Evolutionary conservation across 2,113 vertebrate species (phyloP).

Genomic region (Hiodon alosoides): DNA sequence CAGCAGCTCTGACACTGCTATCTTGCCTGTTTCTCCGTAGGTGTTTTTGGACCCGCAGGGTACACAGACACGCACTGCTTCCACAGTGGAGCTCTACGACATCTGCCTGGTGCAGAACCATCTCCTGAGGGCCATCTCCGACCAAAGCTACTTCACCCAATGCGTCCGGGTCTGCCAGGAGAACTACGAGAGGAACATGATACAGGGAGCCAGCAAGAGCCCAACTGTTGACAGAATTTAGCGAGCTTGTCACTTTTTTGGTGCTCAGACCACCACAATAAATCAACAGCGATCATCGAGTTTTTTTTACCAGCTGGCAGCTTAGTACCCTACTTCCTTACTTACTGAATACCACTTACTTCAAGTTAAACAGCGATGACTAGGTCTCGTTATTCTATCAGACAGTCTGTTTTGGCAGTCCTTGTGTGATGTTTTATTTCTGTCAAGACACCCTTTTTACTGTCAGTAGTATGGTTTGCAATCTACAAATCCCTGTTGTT

Average conservation of each 20-base stretch:
- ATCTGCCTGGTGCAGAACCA: constrained; percentile 75
- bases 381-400: too few relatives aligned
- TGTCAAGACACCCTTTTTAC: too few relatives aligned
- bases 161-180: constrained; percentile 69
- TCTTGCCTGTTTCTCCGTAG: constrained; percentile 46
- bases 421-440: too few relatives aligned
- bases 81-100: constrained; percentile 70
- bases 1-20: neutral
- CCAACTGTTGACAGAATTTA: neutral
- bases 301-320: too few relatives aligned
- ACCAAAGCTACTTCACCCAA: constrained; percentile 71
- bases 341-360: too few relatives aligned
- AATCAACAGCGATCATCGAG: too few relatives aligned
- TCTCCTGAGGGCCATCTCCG: constrained; percentile 75
- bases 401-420: too few relatives aligned
- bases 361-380: too few relatives aligned
- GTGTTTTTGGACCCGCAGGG: constrained; percentile 61
- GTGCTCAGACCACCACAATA: neutral
- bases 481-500: too few relatives aligned
- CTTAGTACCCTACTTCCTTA: too few relatives aligned
- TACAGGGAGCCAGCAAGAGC: constrained; percentile 43
- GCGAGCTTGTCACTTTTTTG: neutral
- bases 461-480: too few relatives aligned
- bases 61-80: constrained; percentile 42
- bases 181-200: constrained; percentile 72